phyloP scores from a whole-genome alignment of 35 echinoderm and acorn worm species.

The Patiria miniata region DNA sequence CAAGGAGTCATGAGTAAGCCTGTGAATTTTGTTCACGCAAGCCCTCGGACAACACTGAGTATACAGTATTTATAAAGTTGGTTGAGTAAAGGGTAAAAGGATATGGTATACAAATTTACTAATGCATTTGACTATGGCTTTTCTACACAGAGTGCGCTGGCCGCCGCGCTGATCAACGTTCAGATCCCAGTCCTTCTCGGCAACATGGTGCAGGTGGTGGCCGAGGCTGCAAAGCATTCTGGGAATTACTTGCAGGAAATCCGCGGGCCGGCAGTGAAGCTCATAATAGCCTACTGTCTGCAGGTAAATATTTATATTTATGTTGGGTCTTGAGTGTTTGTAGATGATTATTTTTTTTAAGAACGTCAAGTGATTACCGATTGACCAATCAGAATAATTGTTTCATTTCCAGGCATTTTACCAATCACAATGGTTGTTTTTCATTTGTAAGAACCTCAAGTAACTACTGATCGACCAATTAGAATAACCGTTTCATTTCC shows the following conservation, averaged over 20 bases:
- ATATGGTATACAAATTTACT: conserved; percentile 27
- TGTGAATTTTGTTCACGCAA: no score
- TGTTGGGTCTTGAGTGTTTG: neutral
- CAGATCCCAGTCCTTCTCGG: conserved; percentile 91
- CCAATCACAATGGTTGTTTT: neutral
- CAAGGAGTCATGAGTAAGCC: no score
- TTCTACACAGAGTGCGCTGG: conserved; percentile 77
- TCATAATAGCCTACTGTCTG: conserved; percentile 64
- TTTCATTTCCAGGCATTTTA: conserved; percentile 43
- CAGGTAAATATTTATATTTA: no score
- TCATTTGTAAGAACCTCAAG: neutral
- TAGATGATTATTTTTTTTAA: no score
- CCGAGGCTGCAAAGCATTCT: conserved; percentile 67
- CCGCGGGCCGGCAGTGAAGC: conserved; percentile 69
- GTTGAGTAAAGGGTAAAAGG: no score
- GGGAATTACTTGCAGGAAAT: conserved; percentile 79
- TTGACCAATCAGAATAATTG: neutral
- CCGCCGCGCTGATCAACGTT: conserved; percentile 87
- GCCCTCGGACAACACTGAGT: no score
- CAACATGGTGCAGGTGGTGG: conserved; percentile 86
- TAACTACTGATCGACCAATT: no score
- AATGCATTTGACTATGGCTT: neutral
- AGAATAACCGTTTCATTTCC: no score
- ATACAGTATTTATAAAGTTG: no score
- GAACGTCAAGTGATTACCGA: no score